Conservation (phyloP, 2,113 vertebrate species). For the Hypanus sabinus region DNA sequence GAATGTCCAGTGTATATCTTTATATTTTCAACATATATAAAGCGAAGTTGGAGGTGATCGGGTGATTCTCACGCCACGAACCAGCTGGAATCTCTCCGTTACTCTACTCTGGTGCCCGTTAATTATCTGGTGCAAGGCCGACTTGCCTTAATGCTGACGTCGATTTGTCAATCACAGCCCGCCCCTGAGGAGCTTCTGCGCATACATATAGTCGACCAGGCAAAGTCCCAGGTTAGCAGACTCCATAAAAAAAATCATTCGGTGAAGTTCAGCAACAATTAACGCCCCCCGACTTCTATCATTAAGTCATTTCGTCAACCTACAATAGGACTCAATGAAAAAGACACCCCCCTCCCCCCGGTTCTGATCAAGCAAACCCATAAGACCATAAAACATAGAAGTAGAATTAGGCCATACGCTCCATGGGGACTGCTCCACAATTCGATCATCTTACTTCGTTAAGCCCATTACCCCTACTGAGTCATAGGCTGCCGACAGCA, state of each 20-base stretch:
- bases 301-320: not conserved
- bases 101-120: not conserved
- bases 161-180: constrained; percentile 3
- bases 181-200: not conserved
- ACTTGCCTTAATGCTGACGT: constrained; percentile 12
- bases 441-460: too few relatives aligned
- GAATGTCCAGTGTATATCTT: not conserved
- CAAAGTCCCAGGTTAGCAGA: not conserved
- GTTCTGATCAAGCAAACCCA: not conserved
- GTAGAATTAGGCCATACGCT: too few relatives aligned
- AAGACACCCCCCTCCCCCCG: not conserved
- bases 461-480: too few relatives aligned
- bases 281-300: not conserved
- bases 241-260: not conserved
- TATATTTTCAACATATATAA: not conserved
- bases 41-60: not conserved
- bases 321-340: not conserved
- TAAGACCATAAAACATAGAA: too few relatives aligned
- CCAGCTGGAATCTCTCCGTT: not conserved
- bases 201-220: not conserved
- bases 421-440: too few relatives aligned
- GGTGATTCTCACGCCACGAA: not conserved
- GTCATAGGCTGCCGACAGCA: too few relatives aligned
- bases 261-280: not conserved
- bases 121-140: not conserved